phyloP scores from a whole-genome alignment of 1,140 invertebrate genomes.

The Lepidostoma basale region DNA sequence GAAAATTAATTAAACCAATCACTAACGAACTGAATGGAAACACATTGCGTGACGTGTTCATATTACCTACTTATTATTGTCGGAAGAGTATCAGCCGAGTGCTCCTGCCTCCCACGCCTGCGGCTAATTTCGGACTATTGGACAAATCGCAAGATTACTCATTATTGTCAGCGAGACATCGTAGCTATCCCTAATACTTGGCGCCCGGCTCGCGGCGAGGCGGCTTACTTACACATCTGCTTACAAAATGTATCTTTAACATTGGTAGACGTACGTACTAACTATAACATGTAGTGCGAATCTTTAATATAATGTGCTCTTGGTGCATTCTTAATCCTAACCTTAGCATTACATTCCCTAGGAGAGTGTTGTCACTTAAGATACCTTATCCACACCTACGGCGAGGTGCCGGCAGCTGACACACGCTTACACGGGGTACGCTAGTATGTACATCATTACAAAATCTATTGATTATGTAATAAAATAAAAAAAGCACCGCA shows the following conservation, averaged over 20 bases:
- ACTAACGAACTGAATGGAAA: not conserved
- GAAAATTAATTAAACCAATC: not conserved
- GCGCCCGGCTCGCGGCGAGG: not conserved
- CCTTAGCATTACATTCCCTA: constrained; percentile 36
- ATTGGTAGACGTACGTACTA: not conserved
- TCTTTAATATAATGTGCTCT: constrained; percentile 37
- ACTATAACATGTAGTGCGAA: constrained; percentile 37
- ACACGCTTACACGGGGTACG: too few species aligned
- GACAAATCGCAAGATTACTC: constrained; percentile 37
- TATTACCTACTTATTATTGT: constrained; percentile 45
- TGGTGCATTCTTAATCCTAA: constrained; percentile 40
- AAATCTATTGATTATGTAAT: constrained; percentile 39
- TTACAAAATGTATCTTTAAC: constrained; percentile 13
- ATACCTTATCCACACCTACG: constrained; percentile 19
- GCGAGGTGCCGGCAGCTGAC: too few species aligned
- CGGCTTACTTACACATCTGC: not conserved
- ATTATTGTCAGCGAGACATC: constrained; percentile 43
- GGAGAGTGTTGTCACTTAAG: constrained; percentile 14
- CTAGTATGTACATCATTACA: constrained; percentile 37
- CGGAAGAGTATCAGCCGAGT: constrained; percentile 39
- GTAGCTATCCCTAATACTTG: constrained; percentile 24
- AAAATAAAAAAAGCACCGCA: constrained; percentile 44
- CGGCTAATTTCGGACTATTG: constrained; percentile 41
- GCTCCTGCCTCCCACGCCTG: too few species aligned
- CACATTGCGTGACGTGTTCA: not conserved